Evolutionary conservation across 2,113 vertebrate species (phyloP).

Genomic region (Ammodytes marinus): DNA sequence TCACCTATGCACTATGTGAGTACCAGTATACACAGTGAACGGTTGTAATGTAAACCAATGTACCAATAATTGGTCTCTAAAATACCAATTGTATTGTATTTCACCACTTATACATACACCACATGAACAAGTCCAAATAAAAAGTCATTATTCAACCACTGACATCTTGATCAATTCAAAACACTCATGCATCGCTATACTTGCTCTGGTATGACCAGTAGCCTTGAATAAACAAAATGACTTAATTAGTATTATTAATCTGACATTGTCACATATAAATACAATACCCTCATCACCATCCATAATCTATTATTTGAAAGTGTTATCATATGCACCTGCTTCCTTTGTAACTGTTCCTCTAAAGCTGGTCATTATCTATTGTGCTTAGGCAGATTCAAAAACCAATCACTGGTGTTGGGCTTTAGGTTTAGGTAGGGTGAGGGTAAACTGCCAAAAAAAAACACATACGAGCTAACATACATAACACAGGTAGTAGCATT

Average conservation of each 20-base stretch:
- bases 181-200: too few relatives aligned
- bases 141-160: not conserved
- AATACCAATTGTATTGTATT: not conserved
- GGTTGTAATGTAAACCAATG: not conserved
- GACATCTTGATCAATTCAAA: not conserved
- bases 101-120: not conserved
- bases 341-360: too few relatives aligned
- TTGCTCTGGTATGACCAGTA: too few relatives aligned
- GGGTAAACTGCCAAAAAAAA: not conserved
- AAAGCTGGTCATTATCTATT: not conserved
- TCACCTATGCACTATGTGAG: conserved; percentile 94
- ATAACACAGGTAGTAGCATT: not conserved
- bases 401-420: not conserved
- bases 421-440: not conserved
- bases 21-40: conserved; percentile 30
- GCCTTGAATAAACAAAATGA: too few relatives aligned
- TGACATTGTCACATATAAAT: too few relatives aligned
- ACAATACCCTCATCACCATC: too few relatives aligned
- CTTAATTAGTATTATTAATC: too few relatives aligned
- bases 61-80: not conserved
- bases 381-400: too few relatives aligned
- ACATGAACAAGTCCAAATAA: too few relatives aligned
- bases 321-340: too few relatives aligned
- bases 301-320: too few relatives aligned
- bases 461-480: not conserved